Conservation (phyloP, 1,140 invertebrate genomes). For the Platorchestia sp. region DNA sequence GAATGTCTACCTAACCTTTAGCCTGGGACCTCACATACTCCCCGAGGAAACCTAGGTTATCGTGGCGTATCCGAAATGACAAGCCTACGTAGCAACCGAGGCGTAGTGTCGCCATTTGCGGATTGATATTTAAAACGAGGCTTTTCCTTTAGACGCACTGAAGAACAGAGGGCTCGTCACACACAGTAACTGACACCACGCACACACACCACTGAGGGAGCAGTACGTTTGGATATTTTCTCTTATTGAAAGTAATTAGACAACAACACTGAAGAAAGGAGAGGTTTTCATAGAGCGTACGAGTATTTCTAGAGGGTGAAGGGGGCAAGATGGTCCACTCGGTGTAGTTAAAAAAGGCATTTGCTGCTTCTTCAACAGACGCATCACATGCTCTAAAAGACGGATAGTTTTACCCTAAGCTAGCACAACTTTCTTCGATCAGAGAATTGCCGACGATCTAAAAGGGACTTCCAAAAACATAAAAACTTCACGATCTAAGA, state of each 20-base stretch:
- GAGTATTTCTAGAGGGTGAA: neutral
- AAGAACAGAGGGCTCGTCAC: neutral
- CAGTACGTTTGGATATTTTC: neutral
- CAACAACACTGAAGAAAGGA: neutral
- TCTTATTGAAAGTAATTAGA: neutral
- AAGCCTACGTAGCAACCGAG: neutral
- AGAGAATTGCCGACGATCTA: neutral
- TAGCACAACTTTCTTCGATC: neutral
- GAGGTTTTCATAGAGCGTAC: neutral
- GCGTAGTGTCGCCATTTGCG: neutral
- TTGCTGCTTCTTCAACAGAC: neutral
- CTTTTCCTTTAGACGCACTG: neutral
- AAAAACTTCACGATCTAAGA: neutral
- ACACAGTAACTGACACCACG: neutral
- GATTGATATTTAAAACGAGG: neutral
- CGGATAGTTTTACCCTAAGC: constrained; percentile 38
- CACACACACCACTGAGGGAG: neutral
- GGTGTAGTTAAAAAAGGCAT: constrained; percentile 33
- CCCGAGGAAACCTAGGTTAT: neutral
- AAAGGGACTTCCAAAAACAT: neutral
- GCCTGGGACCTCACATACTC: no score
- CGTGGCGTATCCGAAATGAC: neutral
- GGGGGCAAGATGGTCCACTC: constrained; percentile 11
- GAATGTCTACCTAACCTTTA: no score
- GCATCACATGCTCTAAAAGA: constrained; percentile 34